Evolutionary conservation across 2,113 vertebrate genomes (phyloP).

Genomic region (Ameiurus melas): DNA sequence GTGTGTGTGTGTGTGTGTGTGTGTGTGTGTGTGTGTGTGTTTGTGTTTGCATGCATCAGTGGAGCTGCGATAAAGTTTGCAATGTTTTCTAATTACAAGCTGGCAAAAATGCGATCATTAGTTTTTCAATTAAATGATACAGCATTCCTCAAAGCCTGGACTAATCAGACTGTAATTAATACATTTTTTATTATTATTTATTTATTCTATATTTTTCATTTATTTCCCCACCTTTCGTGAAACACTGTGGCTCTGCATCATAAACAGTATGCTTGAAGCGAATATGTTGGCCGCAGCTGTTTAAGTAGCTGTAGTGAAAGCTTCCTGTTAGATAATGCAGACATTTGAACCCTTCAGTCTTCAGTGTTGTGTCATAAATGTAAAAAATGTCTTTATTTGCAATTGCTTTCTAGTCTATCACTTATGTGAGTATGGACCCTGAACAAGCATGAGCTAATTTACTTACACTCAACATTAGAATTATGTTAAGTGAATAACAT

Average conservation of each 20-base stretch:
- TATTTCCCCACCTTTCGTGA: constrained; percentile 2
- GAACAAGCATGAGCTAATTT: neutral
- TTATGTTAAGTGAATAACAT: neutral
- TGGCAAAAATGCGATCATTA: constrained; percentile 75
- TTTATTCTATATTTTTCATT: neutral
- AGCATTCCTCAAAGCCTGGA: constrained; percentile 66
- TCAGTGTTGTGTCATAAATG: neutral
- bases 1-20: neutral
- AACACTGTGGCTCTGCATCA: neutral
- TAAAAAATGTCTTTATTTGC: neutral
- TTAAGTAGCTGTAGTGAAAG: neutral
- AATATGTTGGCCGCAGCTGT: neutral
- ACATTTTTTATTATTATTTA: constrained; percentile 52
- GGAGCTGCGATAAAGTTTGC: constrained; percentile 71
- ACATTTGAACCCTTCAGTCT: neutral
- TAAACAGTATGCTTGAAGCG: neutral
- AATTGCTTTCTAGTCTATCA: neutral
- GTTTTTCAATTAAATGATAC: constrained; percentile 78
- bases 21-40: constrained; percentile 37
- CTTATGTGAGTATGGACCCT: neutral
- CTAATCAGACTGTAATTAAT: constrained; percentile 78
- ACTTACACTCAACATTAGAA: neutral
- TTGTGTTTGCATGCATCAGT: constrained; percentile 62
- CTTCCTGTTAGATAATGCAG: neutral
- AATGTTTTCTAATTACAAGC: constrained; percentile 77